Conservation (phyloP, 1,140 invertebrate genomes). For the Portunus trituberculatus region DNA sequence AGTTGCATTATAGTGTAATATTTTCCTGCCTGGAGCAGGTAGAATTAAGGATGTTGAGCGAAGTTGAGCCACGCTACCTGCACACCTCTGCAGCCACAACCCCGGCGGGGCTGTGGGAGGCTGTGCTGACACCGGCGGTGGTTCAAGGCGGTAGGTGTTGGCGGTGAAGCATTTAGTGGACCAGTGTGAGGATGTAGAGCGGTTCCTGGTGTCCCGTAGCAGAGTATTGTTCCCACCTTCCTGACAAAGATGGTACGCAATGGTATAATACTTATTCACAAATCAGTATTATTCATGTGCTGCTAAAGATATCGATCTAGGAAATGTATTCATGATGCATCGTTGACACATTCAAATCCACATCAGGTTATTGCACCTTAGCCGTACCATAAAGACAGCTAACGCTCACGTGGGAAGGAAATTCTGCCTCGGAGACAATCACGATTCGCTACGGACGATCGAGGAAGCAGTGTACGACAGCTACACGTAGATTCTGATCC, state of each 20-base stretch:
- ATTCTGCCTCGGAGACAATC: not conserved
- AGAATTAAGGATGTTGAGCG: not conserved
- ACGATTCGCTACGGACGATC: not conserved
- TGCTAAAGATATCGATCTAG: no score
- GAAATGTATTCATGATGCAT: no score
- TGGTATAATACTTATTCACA: no score
- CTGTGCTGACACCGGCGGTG: no score
- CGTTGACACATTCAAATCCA: no score
- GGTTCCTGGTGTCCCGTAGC: not conserved
- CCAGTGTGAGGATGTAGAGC: not conserved
- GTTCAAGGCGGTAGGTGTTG: not conserved
- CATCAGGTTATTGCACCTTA: no score
- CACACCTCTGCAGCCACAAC: not conserved
- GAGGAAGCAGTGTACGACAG: not conserved
- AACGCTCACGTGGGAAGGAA: no score
- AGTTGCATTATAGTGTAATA: slow-evolving; percentile 7
- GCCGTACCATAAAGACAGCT: no score
- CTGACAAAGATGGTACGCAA: not conserved
- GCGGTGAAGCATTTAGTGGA: not conserved
- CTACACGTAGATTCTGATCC: not conserved
- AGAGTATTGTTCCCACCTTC: not conserved
- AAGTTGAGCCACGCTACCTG: not conserved
- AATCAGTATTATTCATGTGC: no score
- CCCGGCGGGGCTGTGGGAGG: not conserved
- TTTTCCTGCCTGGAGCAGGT: slow-evolving; percentile 60